Evolutionary conservation across 2,797 vertebrate species (phyloP), one percentile per base, ranked within the genome.

Genomic region (Aphelocoma californica): DNA sequence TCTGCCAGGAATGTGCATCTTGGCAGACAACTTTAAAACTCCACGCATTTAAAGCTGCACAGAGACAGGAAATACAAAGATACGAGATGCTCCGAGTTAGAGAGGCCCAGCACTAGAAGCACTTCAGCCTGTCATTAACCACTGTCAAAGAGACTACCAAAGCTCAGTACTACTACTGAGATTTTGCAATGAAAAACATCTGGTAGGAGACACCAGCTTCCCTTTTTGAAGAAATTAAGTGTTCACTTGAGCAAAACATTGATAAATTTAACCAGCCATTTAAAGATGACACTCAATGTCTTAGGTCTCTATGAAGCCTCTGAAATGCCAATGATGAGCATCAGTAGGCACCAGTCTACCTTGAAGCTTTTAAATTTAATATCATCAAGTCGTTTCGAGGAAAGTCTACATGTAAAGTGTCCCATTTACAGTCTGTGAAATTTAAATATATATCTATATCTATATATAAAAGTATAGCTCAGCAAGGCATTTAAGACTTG

Each of bases 321-420:
- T 92, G 87, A 94, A 95, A 93, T 69, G 77, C 36, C 21, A 12
- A 51, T 51, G 95, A 96, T 88, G 40, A 95, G 92, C 87, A 96
- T 95, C 74, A 82, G 40, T 88, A 92, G 71, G 95, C 88, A 94
- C 71, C 92, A 93, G 71, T 67, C 90, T 95, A 94, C 91, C 88
- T 20, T 95, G 88, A 95, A 93, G 64, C 56, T 70, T 94, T 82
- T 90, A 79, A 72, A 91, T 89, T 58, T 86, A 80, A 75, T 65
- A 44, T 32, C 48, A 86, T 67, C 56, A 81, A 93, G 73, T 57
- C 5, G 1, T 75, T 70, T 62, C 56, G 86, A 95, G 90, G 75
- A 56, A 85, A 88, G 56, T 61, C 83, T 83, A 40, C 65, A 93
- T 29, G 88, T 81, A 90, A 94, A 94, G 29, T 74, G 85, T 81